These are phyloP conservation scores for Leptura quadrifasciata DNA, from an alignment of 2,888 invertebrate species.

Conservation along the genomic window DNA sequence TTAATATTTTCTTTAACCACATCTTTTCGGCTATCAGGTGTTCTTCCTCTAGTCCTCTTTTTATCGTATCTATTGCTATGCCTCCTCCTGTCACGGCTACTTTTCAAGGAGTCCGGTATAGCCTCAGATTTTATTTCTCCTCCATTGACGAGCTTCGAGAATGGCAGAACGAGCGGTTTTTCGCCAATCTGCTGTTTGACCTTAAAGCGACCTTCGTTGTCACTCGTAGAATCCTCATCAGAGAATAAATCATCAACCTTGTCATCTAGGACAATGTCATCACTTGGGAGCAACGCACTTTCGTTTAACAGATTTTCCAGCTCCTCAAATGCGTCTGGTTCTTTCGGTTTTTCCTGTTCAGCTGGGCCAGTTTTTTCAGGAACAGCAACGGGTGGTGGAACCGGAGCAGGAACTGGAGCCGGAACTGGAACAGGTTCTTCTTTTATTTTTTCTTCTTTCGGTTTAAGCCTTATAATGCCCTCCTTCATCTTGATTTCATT, in stretches of 20 bases:
- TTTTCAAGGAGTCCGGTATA: conserved; percentile 38
- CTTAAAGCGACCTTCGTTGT: conserved; percentile 72
- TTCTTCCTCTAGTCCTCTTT: conserved; percentile 21
- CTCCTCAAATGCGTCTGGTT: conserved; percentile 57
- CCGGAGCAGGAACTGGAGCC: conserved; percentile 27
- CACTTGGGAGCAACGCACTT: conserved; percentile 59
- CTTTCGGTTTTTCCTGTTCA: conserved; percentile 32
- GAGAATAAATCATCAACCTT: conserved; percentile 70
- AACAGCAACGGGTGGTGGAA: conserved; percentile 17
- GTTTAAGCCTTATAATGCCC: conserved; percentile 74
- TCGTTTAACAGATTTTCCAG: conserved; percentile 57
- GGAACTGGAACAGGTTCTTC: conserved; percentile 46
- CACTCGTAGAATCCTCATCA: conserved; percentile 71
- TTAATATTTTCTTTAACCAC: conserved; percentile 38
- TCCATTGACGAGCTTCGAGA: conserved; percentile 61
- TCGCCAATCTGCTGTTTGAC: conserved; percentile 54
- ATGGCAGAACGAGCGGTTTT: conserved; percentile 57
- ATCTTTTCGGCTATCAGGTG: conserved; percentile 22
- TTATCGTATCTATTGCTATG: conserved; percentile 29
- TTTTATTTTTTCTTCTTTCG: conserved; percentile 57
- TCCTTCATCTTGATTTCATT: conserved; percentile 73
- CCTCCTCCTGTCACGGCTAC: conserved; percentile 3
- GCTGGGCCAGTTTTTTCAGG: conserved; percentile 30
- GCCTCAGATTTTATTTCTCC: conserved; percentile 52
- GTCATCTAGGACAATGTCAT: conserved; percentile 63